Evolutionary conservation across 2,888 invertebrate species (phyloP).

Genomic region (Chalcosyrphus nemorum): DNA sequence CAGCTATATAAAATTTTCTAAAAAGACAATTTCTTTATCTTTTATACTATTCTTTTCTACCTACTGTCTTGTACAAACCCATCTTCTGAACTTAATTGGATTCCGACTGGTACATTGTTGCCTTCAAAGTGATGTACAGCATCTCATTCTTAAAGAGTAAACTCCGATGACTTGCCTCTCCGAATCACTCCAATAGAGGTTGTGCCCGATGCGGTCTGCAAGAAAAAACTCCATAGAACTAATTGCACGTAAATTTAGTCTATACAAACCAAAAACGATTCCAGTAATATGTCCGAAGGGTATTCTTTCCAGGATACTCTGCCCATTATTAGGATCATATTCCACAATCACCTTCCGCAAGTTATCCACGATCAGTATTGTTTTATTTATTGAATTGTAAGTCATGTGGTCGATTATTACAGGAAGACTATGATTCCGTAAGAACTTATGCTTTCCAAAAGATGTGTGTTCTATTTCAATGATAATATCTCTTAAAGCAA

Average conservation of each 20-base stretch:
- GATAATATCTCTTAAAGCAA: slow-evolving; percentile 84
- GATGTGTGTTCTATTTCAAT: slow-evolving; percentile 86
- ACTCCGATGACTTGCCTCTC: slow-evolving; percentile 86
- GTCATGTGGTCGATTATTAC: slow-evolving; percentile 86
- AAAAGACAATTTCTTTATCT: no score
- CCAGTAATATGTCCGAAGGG: slow-evolving; percentile 83
- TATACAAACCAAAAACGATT: slow-evolving; percentile 84
- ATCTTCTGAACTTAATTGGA: slow-evolving; percentile 84
- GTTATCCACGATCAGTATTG: slow-evolving; percentile 83
- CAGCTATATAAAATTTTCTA: no score
- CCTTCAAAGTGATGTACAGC: slow-evolving; percentile 84
- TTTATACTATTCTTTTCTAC: no score
- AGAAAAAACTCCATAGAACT: slow-evolving; percentile 20
- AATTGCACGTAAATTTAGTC: neutral
- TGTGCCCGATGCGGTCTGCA: slow-evolving; percentile 87
- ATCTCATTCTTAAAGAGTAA: slow-evolving; percentile 85
- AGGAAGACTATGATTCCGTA: slow-evolving; percentile 82
- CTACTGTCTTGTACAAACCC: slow-evolving; percentile 81
- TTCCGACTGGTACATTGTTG: slow-evolving; percentile 86
- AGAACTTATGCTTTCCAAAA: slow-evolving; percentile 86
- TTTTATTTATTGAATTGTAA: slow-evolving; percentile 85
- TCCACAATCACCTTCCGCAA: slow-evolving; percentile 81
- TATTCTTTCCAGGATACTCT: slow-evolving; percentile 79
- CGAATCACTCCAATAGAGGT: slow-evolving; percentile 88
- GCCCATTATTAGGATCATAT: slow-evolving; percentile 78